These are phyloP conservation scores for Lycaena phlaeas DNA, from an alignment of 2,888 invertebrate species.

Conservation along the genomic window DNA sequence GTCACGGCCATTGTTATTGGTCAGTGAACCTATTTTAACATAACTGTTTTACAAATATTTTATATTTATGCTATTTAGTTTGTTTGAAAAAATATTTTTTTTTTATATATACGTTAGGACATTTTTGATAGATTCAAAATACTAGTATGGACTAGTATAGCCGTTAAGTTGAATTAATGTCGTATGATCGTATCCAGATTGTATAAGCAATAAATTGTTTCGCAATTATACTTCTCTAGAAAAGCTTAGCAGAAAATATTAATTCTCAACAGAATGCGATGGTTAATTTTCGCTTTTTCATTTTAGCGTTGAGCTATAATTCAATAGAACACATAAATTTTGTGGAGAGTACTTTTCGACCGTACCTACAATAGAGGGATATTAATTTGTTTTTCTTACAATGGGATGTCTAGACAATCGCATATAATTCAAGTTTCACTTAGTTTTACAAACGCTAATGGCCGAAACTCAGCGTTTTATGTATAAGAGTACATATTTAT, in stretches of 20 bases:
- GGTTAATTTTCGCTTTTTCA: conserved; percentile 45
- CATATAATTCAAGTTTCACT: conserved; percentile 68
- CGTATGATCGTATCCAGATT: too few relatives aligned
- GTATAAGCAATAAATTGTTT: too few relatives aligned
- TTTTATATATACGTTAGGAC: too few relatives aligned
- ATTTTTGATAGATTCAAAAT: too few relatives aligned
- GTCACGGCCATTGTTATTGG: too few relatives aligned
- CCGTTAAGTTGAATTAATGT: too few relatives aligned
- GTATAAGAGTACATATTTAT: conserved; percentile 36
- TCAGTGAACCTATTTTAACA: too few relatives aligned
- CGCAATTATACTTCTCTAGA: conserved; percentile 17
- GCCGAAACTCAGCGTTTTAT: conserved; percentile 38
- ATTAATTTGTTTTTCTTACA: conserved; percentile 72
- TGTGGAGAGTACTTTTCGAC: conserved; percentile 51
- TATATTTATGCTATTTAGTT: too few relatives aligned
- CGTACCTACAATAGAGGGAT: conserved; percentile 51
- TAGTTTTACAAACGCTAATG: conserved; percentile 59
- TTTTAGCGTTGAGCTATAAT: conserved; percentile 42
- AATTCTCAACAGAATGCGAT: conserved; percentile 28
- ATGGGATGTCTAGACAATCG: conserved; percentile 67
- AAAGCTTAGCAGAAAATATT: conserved; percentile 20
- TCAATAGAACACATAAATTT: conserved; percentile 62
- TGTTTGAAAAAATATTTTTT: too few relatives aligned
- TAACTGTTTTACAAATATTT: too few relatives aligned
- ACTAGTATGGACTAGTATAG: too few relatives aligned